Evolutionary conservation across 2,797 vertebrate genomes (phyloP), one percentile per base, ranked within the genome.

Genomic region (Catharus ustulatus): DNA sequence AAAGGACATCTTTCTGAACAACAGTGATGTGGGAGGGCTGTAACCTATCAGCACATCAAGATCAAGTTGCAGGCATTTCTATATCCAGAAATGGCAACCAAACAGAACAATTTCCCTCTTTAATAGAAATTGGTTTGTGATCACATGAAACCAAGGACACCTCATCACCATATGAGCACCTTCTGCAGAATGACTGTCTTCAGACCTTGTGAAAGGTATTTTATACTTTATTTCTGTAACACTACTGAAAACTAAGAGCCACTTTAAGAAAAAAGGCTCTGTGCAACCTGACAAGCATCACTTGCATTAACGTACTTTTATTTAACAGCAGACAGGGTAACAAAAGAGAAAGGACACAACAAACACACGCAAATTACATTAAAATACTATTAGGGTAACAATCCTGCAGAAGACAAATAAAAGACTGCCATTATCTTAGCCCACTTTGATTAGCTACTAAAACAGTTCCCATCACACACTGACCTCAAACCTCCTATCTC

Each of bases 241-340:
- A 49, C 62, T 93, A 93, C 49, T 91, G 82, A 92, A 91, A 94
- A 94, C 72, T 87, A 91, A 83, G 74, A 91, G 93, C 93, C 95
- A 93, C 24, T 23, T 48, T 90, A 79, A 82, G 46, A 91, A 4
- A 6, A 84, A 42, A 92, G 93, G 94, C 89, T 96, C 93, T 81
- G 46, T 40, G 82, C 49, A 93, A 91, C 86, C 95, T 96, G 82
- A 93, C 49, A 73, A 97, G 67, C 88, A 96, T 48, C 87, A 79
- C 71, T 92, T 94, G 82, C 72, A 3, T 93, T 88, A 95, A 76
- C 3, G 0, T 59, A 90, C 36, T 93, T 97, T 97, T 97, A 97
- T 97, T 97, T 92, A 94, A 69, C 48, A 78, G 67, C 51, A 95
- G 78, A 84, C 15, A 66, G 61, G 26, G 66, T 85, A 95, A 90